Evolutionary conservation across 2,113 vertebrate genomes (phyloP), one percentile per base, ranked within the genome.

Genomic region (Epinephelus lanceolatus): DNA sequence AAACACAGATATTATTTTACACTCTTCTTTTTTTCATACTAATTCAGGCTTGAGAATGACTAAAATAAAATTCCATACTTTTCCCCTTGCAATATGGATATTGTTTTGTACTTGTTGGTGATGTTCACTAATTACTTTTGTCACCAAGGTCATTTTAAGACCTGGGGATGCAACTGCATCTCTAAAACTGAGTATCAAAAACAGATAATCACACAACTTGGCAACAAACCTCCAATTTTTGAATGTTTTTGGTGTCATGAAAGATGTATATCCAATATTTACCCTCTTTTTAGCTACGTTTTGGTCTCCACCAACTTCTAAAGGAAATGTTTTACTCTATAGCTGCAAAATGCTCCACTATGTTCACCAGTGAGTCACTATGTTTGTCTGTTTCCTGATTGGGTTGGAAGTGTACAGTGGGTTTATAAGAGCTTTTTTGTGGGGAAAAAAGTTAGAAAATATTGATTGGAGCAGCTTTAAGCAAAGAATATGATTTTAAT

Each of bases 391-490:
- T 33, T 4, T 70, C 6, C 19, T 71, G 49, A 55, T 55, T n/a
- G n/a, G 33, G 27, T 19, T 37, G 49, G 21, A 37, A 8, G 68
- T 55, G 25, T 53, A 37, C 66, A 52, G 18, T 4, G 30, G 51
- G 27, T 70, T 15, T 55, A 23, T 55, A 13, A 23, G 12, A 55
- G 18, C 11, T 13, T n/a, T 70, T 53, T 37, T 4, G 3, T 9
- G 27, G 23, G 27, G 4, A 25, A 19, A 21, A 23, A 70, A 45
- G 6, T 11, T 51, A 6, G 42, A 53, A 77, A 52, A 42, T 21
- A 49, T 17, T 53, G 14, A 76, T 69, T 23, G 56, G 10, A 66
- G 49, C 27, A 23, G 62, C 68, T 63, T 63, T 57, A 57, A 55
- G 68, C 47, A 68, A 61, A 33, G 3, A 23, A 6, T 62, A 21